These are phyloP conservation scores for Cyprinus carpio DNA, from an alignment of 2,113 vertebrate species.

Conservation along the genomic window DNA sequence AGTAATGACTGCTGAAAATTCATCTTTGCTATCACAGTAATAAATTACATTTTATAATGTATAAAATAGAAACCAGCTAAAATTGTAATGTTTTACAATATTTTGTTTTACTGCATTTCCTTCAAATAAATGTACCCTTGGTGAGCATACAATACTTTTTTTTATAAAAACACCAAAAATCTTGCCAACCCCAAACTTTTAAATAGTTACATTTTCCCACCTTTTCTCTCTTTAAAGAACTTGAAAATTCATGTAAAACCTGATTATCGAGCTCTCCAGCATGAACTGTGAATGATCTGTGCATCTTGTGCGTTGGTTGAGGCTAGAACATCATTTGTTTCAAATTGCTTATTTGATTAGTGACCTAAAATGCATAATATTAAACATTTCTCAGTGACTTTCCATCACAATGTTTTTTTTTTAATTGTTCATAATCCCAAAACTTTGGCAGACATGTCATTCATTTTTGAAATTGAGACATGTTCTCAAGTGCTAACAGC, in stretches of 20 bases:
- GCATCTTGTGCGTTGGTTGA: background rate
- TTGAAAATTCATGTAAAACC: background rate
- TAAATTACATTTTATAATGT: no score
- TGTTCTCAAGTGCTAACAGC: background rate
- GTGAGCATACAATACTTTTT: no score
- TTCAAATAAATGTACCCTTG: no score
- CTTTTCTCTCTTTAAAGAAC: background rate
- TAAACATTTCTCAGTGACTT: background rate
- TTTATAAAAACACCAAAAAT: no score
- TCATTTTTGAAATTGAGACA: background rate
- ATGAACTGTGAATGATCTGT: background rate
- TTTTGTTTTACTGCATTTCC: background rate
- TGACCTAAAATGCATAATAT: background rate
- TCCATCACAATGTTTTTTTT: background rate
- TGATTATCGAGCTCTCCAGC: background rate
- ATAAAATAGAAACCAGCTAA: background rate
- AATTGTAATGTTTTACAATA: background rate
- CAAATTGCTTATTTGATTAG: background rate
- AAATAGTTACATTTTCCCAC: background rate
- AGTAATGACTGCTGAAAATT: no score
- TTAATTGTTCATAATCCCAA: background rate
- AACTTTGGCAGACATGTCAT: constrained; percentile 1
- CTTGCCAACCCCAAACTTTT: no score
- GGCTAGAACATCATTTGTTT: background rate
- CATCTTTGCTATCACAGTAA: no score